A percentile compares a stretch with the other conserved stretches of the same genome.
Conservation (phyloP, 2,113 vertebrate genomes). For the Anoura caudifer region DNA sequence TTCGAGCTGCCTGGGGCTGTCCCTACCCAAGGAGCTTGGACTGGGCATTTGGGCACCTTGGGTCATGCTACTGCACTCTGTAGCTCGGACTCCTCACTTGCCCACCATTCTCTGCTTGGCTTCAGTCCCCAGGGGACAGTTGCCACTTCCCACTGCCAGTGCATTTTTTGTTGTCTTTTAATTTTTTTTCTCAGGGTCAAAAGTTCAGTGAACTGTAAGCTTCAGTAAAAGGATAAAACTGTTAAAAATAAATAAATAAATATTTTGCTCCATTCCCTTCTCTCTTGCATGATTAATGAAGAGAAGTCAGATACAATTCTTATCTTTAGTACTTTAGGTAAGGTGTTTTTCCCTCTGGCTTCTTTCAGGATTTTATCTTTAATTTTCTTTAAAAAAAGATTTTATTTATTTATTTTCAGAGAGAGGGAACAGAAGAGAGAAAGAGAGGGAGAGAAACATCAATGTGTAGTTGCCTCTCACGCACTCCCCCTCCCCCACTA, state of each 20-base stretch:
- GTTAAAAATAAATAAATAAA: too few relatives aligned
- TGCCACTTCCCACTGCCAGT: conserved; percentile 67
- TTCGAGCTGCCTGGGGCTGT: background rate
- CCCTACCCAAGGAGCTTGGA: background rate
- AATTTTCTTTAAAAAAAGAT: too few relatives aligned
- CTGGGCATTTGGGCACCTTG: background rate
- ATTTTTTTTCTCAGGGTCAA: conserved; percentile 62
- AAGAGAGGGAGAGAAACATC: too few relatives aligned
- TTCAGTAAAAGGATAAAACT: conserved; percentile 60
- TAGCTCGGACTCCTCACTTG: background rate
- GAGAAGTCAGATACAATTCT: background rate
- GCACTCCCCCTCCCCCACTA: too few relatives aligned
- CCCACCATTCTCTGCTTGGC: background rate
- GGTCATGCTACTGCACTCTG: background rate
- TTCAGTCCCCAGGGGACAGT: background rate
- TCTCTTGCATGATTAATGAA: background rate
- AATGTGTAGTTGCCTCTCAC: too few relatives aligned
- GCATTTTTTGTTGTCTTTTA: background rate
- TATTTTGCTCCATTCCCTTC: background rate
- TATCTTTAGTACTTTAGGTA: background rate
- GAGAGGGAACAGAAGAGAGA: too few relatives aligned
- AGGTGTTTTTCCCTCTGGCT: background rate
- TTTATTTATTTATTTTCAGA: too few relatives aligned
- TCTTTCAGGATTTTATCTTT: background rate
- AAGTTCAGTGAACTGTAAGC: conserved; percentile 30